Evolutionary conservation across 2,797 vertebrate genomes (phyloP), one percentile per base, ranked within the genome.

Genomic region (Rhynchonycteris naso): DNA sequence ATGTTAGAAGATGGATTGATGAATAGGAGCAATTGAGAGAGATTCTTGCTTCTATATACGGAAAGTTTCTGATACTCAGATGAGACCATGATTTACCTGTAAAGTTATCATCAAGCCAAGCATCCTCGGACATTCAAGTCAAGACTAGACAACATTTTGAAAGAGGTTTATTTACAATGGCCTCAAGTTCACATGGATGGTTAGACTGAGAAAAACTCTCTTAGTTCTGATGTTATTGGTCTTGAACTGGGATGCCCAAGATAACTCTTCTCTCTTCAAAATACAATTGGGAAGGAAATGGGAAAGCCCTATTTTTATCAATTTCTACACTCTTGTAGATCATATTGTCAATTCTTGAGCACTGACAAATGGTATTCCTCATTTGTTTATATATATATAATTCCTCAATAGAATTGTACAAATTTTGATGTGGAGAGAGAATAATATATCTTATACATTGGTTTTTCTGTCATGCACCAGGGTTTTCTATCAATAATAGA

Each of bases 371-470:
- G 56, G 30, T 66, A 50, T 69, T 93, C 14, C 52, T 89, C 30
- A 83, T 30, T 2, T 75, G 69, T 89, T 75, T 65, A 43, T 85
- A 78, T 65, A 71, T 26, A 43, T 63, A 43, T 65, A 76, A 3
- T 81, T 63, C 65, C 83, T 16, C n/a, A 93, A 59, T n/a, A 76
- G 30, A 18, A 82, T 16, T 78, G 14, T 75, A 91, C 81, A 91
- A 80, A 30, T 85, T 72, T 75, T 88, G 22, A 11, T 69, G 35
- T 35, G 66, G 52, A 92, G 22, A 68, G 43, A 78, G 28, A 68
- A 66, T 72, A 61, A 63, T 21, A 11, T 43, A 74, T 54, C 28
- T 82, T 15, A 30, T 54, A 43, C 76, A 58, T 84, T 68, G 35
- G 50, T 75, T 69, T 92, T 68, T 11, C 81, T 30, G 5, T 19